These are phyloP conservation scores for Poeciliopsis turneri DNA, from an alignment of 2,797 vertebrate species.

Conservation along the genomic window DNA sequence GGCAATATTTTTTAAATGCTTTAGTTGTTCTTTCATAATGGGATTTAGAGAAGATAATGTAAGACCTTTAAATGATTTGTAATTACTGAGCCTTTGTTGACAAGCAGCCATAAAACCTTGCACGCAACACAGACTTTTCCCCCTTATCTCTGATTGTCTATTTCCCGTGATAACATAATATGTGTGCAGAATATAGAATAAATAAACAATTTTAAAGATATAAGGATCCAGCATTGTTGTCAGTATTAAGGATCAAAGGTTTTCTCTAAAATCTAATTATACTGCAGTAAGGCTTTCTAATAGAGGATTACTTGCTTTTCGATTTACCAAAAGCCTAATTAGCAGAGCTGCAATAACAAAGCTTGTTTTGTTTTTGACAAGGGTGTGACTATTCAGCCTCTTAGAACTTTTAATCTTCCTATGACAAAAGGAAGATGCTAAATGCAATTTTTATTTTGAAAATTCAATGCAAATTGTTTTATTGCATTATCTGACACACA, in stretches of 20 bases:
- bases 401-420: conserved; percentile 27
- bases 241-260: background rate
- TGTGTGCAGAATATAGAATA: background rate
- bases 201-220: background rate
- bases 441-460: background rate
- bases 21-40: background rate
- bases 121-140: background rate
- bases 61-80: background rate
- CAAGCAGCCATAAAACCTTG: background rate
- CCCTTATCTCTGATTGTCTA: conserved; percentile 2
- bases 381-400: conserved; percentile 5
- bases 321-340: conserved; percentile 13
- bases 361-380: conserved; percentile 28
- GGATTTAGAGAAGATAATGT: background rate
- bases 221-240: background rate
- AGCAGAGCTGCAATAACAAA: conserved; percentile 1
- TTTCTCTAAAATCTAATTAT: conserved; percentile 3
- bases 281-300: background rate
- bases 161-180: conserved; percentile 1
- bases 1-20: background rate
- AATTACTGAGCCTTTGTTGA: conserved; percentile 1
- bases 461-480: background rate
- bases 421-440: background rate
- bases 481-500: background rate
- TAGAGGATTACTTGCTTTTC: conserved; percentile 3